These are phyloP conservation scores for Helarctos malayanus DNA, from an alignment of 2,797 vertebrate genomes.

Conservation along the genomic window DNA sequence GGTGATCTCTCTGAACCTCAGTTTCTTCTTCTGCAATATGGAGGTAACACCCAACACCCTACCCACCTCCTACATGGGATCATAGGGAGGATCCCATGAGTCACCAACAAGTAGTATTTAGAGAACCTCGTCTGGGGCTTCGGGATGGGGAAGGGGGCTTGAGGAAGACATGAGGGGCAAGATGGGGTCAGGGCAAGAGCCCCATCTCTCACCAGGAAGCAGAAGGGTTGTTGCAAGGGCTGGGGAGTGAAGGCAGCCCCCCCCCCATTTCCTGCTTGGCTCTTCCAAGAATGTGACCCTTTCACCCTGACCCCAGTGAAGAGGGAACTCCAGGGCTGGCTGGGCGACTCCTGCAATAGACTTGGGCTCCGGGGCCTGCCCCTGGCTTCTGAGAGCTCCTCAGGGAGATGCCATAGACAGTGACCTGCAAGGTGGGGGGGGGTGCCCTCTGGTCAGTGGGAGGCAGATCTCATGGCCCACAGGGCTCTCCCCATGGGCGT, in stretches of 20 bases:
- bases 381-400: not conserved
- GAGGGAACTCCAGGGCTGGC: not conserved
- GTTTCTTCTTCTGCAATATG: not conserved
- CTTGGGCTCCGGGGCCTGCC: not conserved
- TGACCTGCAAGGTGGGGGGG: not conserved
- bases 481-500: rapidly evolving
- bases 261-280: not conserved
- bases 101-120: not conserved
- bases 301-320: not conserved
- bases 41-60: not conserved
- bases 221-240: not conserved
- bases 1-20: not conserved
- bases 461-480: rapidly evolving
- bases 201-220: not conserved
- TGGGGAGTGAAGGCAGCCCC: not conserved
- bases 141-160: not conserved
- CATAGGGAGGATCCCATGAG: not conserved
- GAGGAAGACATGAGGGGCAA: not conserved
- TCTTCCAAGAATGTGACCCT: not conserved
- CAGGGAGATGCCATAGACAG: not conserved
- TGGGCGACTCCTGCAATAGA: not conserved
- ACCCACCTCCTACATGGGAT: not conserved
- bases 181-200: not conserved
- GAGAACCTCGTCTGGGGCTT: not conserved
- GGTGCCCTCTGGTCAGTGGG: too few species aligned